These are phyloP conservation scores for Pteronotus mesoamericanus DNA, from an alignment of 2,797 vertebrate species.

Conservation along the genomic window DNA sequence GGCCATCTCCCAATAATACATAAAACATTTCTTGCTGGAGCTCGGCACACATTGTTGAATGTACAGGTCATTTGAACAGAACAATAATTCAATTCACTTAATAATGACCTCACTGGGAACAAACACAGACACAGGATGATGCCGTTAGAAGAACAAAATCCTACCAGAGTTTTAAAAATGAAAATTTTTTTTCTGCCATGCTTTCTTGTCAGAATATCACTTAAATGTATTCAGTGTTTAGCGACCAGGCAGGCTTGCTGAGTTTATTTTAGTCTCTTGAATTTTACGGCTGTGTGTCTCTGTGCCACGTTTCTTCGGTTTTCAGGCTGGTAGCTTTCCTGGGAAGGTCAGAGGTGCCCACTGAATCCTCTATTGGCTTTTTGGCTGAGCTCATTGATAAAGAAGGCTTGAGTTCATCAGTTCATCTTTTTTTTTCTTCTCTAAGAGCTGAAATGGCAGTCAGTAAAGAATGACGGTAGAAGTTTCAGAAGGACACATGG, in stretches of 20 bases:
- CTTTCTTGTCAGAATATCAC: conserved; percentile 72
- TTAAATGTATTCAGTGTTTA: conserved; percentile 68
- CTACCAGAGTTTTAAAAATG: conserved; percentile 55
- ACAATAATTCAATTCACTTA: conserved; percentile 64
- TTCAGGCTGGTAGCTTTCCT: conserved; percentile 28
- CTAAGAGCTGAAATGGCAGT: neutral
- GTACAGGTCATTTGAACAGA: conserved; percentile 67
- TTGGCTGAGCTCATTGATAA: conserved; percentile 38
- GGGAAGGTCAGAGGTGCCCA: conserved; percentile 41
- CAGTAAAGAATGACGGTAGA: conserved; percentile 51
- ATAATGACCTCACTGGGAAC: conserved; percentile 60
- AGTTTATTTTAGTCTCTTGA: conserved; percentile 65
- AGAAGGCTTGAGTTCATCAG: conserved; percentile 56
- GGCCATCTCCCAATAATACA: conserved; percentile 46
- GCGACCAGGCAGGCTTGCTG: conserved; percentile 57
- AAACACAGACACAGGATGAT: conserved; percentile 34
- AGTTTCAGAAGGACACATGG: conserved; percentile 36
- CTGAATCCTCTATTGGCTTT: conserved; percentile 34
- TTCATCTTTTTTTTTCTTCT: conserved; percentile 54
- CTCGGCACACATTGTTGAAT: conserved; percentile 58
- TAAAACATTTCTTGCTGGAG: conserved; percentile 65
- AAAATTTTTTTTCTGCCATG: conserved; percentile 62
- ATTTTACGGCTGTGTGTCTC: conserved; percentile 32
- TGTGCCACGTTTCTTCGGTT: conserved; percentile 29
- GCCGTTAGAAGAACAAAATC: conserved; percentile 53